Conservation (phyloP, 2,797 vertebrate species). For the Emys orbicularis region DNA sequence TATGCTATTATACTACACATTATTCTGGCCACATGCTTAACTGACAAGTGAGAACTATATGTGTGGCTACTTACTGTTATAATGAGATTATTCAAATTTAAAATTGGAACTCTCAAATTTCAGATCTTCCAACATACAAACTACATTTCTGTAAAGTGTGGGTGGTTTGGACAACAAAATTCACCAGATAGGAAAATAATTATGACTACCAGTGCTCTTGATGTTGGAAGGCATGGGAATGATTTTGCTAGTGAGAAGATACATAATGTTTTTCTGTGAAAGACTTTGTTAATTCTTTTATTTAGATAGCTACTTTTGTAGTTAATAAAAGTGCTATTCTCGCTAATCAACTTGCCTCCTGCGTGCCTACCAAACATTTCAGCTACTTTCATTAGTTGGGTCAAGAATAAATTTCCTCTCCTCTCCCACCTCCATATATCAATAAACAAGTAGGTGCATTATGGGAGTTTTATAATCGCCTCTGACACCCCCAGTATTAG, state of each 20-base stretch:
- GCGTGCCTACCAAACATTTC: not conserved
- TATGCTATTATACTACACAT: not conserved
- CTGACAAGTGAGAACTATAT: not conserved
- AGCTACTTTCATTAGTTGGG: not conserved
- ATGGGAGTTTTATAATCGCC: not conserved
- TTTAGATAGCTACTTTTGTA: too few species aligned
- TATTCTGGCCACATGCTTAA: not conserved
- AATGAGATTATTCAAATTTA: not conserved
- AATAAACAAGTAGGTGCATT: not conserved
- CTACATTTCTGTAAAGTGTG: too few species aligned
- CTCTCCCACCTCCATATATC: not conserved
- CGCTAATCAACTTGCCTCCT: not conserved
- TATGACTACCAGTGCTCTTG: too few species aligned
- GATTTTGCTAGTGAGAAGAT: too few species aligned
- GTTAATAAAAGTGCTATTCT: too few species aligned
- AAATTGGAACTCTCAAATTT: not conserved
- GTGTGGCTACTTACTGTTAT: not conserved
- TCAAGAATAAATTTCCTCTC: not conserved
- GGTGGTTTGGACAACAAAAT: too few species aligned
- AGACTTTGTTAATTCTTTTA: too few species aligned
- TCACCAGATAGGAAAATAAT: too few species aligned
- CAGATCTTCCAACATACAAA: too few species aligned
- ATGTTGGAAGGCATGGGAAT: too few species aligned
- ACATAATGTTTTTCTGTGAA: too few species aligned
- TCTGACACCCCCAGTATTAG: not conserved